Evolutionary conservation across 64 coral and sea anemone species (phyloP), one percentile per base, ranked within the genome.

Genomic region (Pocillopora verrucosa): DNA sequence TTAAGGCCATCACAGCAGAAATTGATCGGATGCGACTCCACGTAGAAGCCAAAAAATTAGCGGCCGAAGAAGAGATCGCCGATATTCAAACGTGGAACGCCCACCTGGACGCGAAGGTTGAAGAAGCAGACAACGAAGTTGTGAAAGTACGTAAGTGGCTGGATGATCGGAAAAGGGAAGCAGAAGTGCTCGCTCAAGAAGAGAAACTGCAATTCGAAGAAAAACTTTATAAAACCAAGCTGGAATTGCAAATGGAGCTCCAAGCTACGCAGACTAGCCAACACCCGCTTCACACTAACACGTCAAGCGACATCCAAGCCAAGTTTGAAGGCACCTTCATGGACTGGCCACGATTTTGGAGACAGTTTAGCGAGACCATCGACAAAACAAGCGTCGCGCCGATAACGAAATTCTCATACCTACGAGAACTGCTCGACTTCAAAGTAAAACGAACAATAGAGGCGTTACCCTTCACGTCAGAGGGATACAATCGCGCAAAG

Each of bases 401-500:
- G 73, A 77, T 77, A 30, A 77, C 75, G 36, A 77, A 77, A 56
- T 77, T 77, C 16, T 56, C 75, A 2, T 77, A 77, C 17, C 41
- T 77, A 11, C 75, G 38, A 14, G 75, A 41, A 51, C 75, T 77
- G 19, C 37, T 41, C 4, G 75, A 77, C 17, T 77, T 19, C 37
- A 80, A 80, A 80, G 51, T 61, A 34, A 80, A 35, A 61, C 1
- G 58, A 60, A 62, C 78, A 61, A 60, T 80, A 34, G 58, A 80
- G 10, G 78, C n/a, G 19, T 61, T 80, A 26, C 78, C 58, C 78
- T 80, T 80, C 78, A 80, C 78, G 30, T 13, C 58, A 10, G 78
- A 80, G 58, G 78, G 78, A 9, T 80, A 80, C 78, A 80, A 78
- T 56, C 5, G 76, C 25, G 76, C 45, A 16, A 78, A 78, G 38